Conservation (phyloP, 1,140 invertebrate species). For the Drosophila neocordata region DNA sequence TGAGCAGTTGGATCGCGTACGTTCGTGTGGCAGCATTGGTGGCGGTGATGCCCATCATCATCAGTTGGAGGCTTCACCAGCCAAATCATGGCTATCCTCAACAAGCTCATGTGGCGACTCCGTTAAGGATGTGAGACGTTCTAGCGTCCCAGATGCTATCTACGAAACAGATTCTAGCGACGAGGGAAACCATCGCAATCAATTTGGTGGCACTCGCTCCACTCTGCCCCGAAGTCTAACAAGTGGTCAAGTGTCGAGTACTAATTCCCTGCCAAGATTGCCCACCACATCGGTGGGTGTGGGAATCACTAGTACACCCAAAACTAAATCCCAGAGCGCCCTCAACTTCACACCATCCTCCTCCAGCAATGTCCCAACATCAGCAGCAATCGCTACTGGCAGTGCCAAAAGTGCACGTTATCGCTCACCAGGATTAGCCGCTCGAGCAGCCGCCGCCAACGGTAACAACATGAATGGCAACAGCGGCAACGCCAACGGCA, state of each 20-base stretch:
- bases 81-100: slow-evolving; percentile 83
- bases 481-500: slow-evolving; percentile 1
- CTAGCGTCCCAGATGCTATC: slow-evolving; percentile 88
- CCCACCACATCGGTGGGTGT: slow-evolving; percentile 84
- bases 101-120: slow-evolving; percentile 66
- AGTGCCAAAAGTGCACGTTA: slow-evolving; percentile 93
- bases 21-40: slow-evolving; percentile 92
- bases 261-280: slow-evolving; percentile 89
- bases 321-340: slow-evolving; percentile 88
- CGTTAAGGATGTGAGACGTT: slow-evolving; percentile 83
- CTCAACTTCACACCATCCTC: slow-evolving; percentile 83
- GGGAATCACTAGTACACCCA: slow-evolving; percentile 83
- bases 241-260: slow-evolving; percentile 84
- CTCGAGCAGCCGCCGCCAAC: slow-evolving; percentile 78
- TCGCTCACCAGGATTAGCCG: slow-evolving; percentile 89
- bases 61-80: slow-evolving; percentile 82
- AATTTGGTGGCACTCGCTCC: slow-evolving; percentile 83
- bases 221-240: slow-evolving; percentile 87
- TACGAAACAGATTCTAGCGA: slow-evolving; percentile 87
- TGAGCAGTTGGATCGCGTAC: slow-evolving; percentile 88
- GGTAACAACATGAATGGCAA: slow-evolving; percentile 34
- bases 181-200: slow-evolving; percentile 86
- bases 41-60: slow-evolving; percentile 85
- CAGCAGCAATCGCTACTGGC: slow-evolving; percentile 78
- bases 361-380: slow-evolving; percentile 16